Conservation (phyloP, 2,797 vertebrate genomes). For the Phataginus tetradactyla region DNA sequence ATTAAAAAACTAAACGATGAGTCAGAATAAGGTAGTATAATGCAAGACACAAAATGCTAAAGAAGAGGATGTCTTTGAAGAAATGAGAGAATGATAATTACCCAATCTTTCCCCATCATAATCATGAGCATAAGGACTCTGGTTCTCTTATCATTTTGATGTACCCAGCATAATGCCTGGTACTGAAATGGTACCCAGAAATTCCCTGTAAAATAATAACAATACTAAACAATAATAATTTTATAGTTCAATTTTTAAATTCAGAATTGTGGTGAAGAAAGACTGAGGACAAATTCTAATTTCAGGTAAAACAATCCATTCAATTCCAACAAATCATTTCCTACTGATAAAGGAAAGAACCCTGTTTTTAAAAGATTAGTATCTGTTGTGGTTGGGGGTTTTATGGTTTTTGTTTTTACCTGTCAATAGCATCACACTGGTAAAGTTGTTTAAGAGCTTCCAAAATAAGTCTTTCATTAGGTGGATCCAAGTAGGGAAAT, state of each 20-base stretch:
- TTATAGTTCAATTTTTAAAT: neutral
- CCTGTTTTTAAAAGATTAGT: neutral
- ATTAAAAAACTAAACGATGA: neutral
- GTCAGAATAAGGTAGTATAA: neutral
- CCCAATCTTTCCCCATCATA: neutral
- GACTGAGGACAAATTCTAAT: constrained; percentile 36
- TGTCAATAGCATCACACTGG: constrained; percentile 96
- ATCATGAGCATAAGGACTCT: neutral
- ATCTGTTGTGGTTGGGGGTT: neutral
- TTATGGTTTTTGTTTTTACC: constrained; percentile 85
- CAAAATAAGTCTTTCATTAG: constrained; percentile 96
- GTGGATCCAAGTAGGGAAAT: constrained; percentile 96
- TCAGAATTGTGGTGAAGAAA: constrained; percentile 42
- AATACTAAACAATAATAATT: constrained; percentile 33
- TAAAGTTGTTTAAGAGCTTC: constrained; percentile 97
- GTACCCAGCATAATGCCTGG: neutral
- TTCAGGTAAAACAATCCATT: constrained; percentile 34
- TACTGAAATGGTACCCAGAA: constrained; percentile 19
- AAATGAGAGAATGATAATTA: constrained; percentile 29
- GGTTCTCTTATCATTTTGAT: neutral
- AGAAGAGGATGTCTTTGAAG: neutral
- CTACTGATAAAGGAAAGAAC: constrained; percentile 13
- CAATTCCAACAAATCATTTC: constrained; percentile 50
- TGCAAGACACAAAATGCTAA: constrained; percentile 13
- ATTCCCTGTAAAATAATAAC: constrained; percentile 26